A percentile compares a stretch with the other conserved stretches of the same genome.
Conservation (phyloP, 2,113 vertebrate genomes). For the Scytalopus superciliaris region DNA sequence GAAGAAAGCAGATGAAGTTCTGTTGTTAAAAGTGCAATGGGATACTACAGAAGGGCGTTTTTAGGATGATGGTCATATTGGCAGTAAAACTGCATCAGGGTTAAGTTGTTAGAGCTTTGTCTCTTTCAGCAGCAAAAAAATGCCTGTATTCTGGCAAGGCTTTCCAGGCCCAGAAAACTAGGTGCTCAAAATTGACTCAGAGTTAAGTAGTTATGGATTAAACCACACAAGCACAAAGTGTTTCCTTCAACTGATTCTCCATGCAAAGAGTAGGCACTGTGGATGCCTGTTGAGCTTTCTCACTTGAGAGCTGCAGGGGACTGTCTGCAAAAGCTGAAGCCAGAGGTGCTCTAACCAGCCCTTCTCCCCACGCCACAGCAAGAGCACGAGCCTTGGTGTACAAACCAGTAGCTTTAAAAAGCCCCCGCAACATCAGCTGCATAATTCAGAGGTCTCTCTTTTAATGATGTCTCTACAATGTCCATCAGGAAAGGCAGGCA, state of each 20-base stretch:
- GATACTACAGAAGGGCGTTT: neutral
- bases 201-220: neutral
- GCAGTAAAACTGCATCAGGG: neutral
- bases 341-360: neutral
- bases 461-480: no score
- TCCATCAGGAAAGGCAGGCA: neutral
- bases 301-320: fast-evolving
- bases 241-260: neutral
- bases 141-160: fast-evolving
- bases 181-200: neutral
- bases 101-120: neutral
- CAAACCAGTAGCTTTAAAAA: neutral
- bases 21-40: neutral
- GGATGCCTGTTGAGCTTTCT: neutral
- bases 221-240: neutral
- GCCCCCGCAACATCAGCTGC: neutral
- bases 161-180: neutral
- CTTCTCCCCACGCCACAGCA: neutral
- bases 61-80: neutral
- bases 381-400: fast-evolving
- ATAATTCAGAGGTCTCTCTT: neutral
- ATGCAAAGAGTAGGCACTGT: fast-evolving
- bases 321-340: fast-evolving
- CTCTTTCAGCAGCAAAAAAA: neutral
- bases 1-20: neutral